Base-by-base conservation (phyloP, 2,797 vertebrate species). In the Kryptopterus vitreolus region DNA sequence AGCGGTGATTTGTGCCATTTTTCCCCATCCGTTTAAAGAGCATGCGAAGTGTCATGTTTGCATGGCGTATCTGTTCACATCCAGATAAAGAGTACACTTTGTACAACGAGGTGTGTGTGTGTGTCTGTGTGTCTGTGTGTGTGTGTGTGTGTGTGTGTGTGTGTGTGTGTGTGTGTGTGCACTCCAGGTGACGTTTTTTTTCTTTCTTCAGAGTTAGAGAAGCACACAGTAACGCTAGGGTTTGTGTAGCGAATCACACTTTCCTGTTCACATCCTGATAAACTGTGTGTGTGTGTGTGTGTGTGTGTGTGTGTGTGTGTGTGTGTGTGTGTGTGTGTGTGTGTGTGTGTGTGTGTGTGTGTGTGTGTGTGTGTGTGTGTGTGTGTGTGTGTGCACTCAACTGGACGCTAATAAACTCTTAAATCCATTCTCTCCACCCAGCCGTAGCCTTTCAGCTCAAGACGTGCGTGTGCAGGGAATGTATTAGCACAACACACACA, bases 1-100 rank as follows among this genome's bases (percentile, higher is more conserved):
- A 69, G 66, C 16, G 13, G 66, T 50, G 66, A 69, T 69, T 50
- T 69, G 66, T 69, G 43, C 66, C 66, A 48, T 48, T 48, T 69
- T 68, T 16, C 0, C 24, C 24, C 43, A 8, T 13, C 43, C 8
- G 50, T 46, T 68, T 48, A 2, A 9, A 26, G 38, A 26, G n/a
- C 13, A 43, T 50, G 24, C 66, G 24, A 24, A 68, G 35, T 16
- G 63, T 43, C 63, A 66, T 7, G 66, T 29, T 69, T 9, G 66
- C 43, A 3, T 69, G n/a, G 66, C 43, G 8, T 48, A 69, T 69
- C 66, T 69, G 66, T 69, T 69, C 43, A 69, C 66, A 29, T 50
- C 43, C 66, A 69, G 66, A 69, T 69, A 69, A 69, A 69, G 43
- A 29, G 43, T 8, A 69, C 43, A 69, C 43, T 48, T 50, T 50